phyloP scores from a whole-genome alignment of 2,113 vertebrate species.

The Pithys albifrons region DNA sequence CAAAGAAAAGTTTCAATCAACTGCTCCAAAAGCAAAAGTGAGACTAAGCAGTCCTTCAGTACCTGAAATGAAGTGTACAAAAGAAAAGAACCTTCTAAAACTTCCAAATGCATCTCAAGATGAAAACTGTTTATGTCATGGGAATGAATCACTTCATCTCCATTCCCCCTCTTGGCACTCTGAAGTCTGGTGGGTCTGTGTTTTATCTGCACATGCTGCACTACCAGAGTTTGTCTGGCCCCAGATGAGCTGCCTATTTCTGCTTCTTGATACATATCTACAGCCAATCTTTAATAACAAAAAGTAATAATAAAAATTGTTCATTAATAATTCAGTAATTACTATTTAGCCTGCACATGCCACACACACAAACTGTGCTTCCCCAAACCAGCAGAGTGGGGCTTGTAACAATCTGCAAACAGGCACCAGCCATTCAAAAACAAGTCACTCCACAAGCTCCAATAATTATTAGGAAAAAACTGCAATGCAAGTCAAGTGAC shows the following conservation, averaged over 20 bases:
- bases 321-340: background rate
- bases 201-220: background rate
- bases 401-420: background rate
- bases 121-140: background rate
- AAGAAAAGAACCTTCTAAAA: background rate
- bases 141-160: background rate
- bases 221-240: background rate
- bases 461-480: background rate
- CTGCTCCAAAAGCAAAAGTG: background rate
- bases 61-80: background rate
- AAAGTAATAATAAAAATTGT: background rate
- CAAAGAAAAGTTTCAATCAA: background rate
- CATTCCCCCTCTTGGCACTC: background rate
- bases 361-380: background rate
- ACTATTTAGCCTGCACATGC: rapidly evolving
- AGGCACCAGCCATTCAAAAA: background rate
- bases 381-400: background rate
- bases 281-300: background rate
- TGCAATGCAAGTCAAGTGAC: background rate
- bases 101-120: background rate
- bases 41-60: background rate
- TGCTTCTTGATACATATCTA: rapidly evolving
- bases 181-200: background rate
- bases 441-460: background rate
- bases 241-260: background rate